phyloP scores from a whole-genome alignment of 2,888 invertebrate genomes.

The Drosophila mimica region DNA sequence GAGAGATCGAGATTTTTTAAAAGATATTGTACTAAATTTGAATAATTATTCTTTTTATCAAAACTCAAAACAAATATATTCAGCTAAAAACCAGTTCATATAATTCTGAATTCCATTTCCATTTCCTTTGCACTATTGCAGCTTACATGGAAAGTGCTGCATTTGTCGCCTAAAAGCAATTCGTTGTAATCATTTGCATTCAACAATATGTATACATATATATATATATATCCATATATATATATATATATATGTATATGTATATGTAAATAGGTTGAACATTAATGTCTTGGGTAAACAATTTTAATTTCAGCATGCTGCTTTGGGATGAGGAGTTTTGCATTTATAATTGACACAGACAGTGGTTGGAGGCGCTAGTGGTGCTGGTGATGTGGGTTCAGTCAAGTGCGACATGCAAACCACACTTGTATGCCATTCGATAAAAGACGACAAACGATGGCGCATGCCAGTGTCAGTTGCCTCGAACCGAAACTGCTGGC shows the following conservation, averaged over 20 bases:
- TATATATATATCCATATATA: background rate
- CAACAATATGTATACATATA: constrained; percentile 23
- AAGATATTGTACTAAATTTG: no score
- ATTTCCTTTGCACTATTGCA: background rate
- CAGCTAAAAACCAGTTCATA: background rate
- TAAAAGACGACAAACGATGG: constrained; percentile 73
- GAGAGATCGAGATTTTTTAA: no score
- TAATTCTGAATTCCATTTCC: background rate
- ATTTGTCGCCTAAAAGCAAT: constrained; percentile 74
- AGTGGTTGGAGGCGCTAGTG: background rate
- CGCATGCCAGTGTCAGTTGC: constrained; percentile 55
- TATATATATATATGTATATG: background rate
- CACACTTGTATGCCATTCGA: constrained; percentile 60
- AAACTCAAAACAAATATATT: no score
- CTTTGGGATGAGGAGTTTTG: constrained; percentile 49
- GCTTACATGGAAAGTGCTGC: constrained; percentile 31
- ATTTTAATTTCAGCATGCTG: constrained; percentile 68
- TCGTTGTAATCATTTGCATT: constrained; percentile 61
- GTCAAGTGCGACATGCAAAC: constrained; percentile 60
- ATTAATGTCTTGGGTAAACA: constrained; percentile 78
- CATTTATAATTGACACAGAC: constrained; percentile 60
- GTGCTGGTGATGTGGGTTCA: constrained; percentile 11
- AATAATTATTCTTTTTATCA: no score
- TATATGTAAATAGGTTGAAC: constrained; percentile 42
- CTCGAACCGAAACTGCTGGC: constrained; percentile 63